A percentile compares a stretch with the other conserved stretches of the same genome.
Evolutionary conservation across 2,113 vertebrate genomes (phyloP).

Genomic region (Lipophrys pholis): DNA sequence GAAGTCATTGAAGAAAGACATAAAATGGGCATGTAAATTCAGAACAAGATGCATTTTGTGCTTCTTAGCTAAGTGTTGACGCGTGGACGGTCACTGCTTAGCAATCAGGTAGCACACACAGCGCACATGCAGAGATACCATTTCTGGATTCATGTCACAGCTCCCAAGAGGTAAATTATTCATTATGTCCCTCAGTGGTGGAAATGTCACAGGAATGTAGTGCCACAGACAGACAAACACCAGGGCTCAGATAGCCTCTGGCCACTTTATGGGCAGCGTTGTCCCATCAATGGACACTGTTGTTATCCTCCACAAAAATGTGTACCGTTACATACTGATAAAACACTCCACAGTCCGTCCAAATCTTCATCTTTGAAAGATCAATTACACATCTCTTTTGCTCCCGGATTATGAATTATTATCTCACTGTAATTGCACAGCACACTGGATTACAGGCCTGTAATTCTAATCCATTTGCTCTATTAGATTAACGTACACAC

Average conservation of each 20-base stretch:
- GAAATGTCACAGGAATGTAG: slow-evolving; percentile 72
- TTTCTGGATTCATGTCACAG: slow-evolving; percentile 60
- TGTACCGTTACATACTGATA: no score
- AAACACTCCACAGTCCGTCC: no score
- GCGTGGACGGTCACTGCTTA: slow-evolving; percentile 24
- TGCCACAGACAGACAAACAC: slow-evolving; percentile 54
- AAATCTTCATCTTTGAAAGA: slow-evolving; percentile 10
- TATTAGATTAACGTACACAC: slow-evolving; percentile 57
- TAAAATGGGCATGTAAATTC: no score
- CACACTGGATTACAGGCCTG: slow-evolving; percentile 26
- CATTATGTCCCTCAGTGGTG: slow-evolving; percentile 65
- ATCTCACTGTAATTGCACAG: slow-evolving; percentile 32
- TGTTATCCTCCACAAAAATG: no score
- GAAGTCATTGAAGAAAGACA: slow-evolving; percentile 11
- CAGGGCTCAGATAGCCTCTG: slow-evolving; percentile 31
- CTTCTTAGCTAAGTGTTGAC: slow-evolving; percentile 2
- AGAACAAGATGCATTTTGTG: neutral
- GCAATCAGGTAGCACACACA: slow-evolving; percentile 34
- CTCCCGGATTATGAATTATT: slow-evolving; percentile 23
- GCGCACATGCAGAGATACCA: slow-evolving; percentile 42
- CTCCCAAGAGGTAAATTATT: slow-evolving; percentile 73
- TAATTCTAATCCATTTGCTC: slow-evolving; percentile 50
- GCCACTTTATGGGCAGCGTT: neutral
- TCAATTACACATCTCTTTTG: slow-evolving; percentile 20
- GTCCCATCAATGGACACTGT: neutral